Evolutionary conservation across 2,888 invertebrate species (phyloP), one percentile per base, ranked within the genome.

Genomic region (Baronia brevicornis): DNA sequence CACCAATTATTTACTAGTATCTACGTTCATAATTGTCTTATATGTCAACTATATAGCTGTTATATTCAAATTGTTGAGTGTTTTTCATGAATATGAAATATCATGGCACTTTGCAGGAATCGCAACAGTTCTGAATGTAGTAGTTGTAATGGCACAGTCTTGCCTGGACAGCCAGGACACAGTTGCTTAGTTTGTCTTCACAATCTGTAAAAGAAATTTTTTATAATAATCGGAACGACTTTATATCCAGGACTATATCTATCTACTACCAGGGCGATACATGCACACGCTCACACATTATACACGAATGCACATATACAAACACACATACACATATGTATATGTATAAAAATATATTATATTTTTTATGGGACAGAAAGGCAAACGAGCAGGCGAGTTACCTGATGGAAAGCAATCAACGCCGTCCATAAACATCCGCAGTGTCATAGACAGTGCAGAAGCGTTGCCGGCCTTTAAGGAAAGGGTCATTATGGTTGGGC

Each of bases 91-190:
- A 29, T 31, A 39, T 45, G 45, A n/a, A n/a, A n/a, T n/a, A n/a
- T n/a, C n/a, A 71, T 48, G 60, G 54, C 2, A 65, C 58, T 9
- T 39, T 56, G 56, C 91, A 92, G n/a, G 92, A 90, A 27, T 85
- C 86, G 62, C 96, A 96, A 67, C 96, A 96, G 46, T 92, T 91
- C 44, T 88, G 87, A 32, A 89, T 88, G 75, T 96, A 96, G 74
- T 93, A 95, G 45, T 91, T 90, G 63, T 94, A 94, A 53, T 90
- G 90, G 65, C 96, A 96, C 2, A 96, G 87, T 24, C 94, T 87
- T 3, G 94, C 94, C 68, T 95, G 94, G 2, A 93, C 91, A 1
- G 94, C 95, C 50, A 95, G 72, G 36, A 87, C 86, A 62, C 96
- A 96, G 71, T 93, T 93, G 22, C 85, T 77, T 59, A 93, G 87